Percentiles rank a stretch among this genome's conserved stretches.
These are phyloP conservation scores for Apis dorsata DNA, from an alignment of 1,140 invertebrate genomes.

Conservation along the genomic window DNA sequence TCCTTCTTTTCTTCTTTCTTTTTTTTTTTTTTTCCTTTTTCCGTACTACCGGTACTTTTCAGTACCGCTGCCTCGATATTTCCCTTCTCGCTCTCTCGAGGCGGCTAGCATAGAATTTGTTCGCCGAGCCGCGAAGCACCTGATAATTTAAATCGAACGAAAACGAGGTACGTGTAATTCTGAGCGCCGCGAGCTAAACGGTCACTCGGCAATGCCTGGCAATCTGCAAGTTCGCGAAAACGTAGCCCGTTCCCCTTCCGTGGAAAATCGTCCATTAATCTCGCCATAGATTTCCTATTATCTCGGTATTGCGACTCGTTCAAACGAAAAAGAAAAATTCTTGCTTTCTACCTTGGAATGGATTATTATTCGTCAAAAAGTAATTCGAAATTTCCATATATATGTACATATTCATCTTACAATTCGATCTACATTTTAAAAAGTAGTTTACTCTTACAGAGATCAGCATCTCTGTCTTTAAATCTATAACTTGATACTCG, in stretches of 20 bases:
- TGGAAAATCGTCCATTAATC: slow-evolving; percentile 65
- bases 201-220: slow-evolving; percentile 62
- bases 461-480: too few relatives aligned
- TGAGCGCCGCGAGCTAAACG: slow-evolving; percentile 61
- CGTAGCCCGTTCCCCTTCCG: slow-evolving; percentile 40
- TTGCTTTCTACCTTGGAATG: neutral
- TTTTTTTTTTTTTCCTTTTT: neutral
- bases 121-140: slow-evolving; percentile 57
- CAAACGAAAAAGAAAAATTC: neutral
- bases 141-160: slow-evolving; percentile 72
- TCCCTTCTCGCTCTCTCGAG: slow-evolving; percentile 1
- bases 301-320: neutral
- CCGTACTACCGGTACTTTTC: too few relatives aligned
- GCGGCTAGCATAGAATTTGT: slow-evolving; percentile 60
- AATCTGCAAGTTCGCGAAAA: slow-evolving; percentile 68
- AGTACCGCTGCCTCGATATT: neutral
- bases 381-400: too few relatives aligned
- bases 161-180: slow-evolving; percentile 63
- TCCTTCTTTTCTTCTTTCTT: neutral
- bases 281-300: slow-evolving; percentile 68
- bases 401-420: too few relatives aligned
- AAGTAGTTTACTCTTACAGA: too few relatives aligned
- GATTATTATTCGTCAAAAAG: too few relatives aligned
- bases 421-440: too few relatives aligned
- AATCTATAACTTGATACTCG: too few relatives aligned